phyloP scores from a whole-genome alignment of 2,113 vertebrate species.

The Himantopus leucocephalus region DNA sequence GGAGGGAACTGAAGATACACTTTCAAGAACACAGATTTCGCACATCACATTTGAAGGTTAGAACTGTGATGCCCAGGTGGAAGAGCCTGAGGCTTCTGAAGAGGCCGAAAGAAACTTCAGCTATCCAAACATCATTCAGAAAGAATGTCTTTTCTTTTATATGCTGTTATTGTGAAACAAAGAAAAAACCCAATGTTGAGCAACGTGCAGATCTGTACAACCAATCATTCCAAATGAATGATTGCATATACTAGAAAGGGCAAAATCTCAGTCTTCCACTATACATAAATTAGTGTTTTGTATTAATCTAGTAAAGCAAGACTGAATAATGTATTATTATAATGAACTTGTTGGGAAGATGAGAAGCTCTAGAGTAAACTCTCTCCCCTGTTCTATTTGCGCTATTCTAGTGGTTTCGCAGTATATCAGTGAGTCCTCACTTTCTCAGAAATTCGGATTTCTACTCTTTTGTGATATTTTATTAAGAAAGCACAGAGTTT shows the following conservation, averaged over 20 bases:
- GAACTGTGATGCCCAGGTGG: neutral
- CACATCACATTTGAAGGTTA: neutral
- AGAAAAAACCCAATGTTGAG: neutral
- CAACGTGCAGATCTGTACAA: neutral
- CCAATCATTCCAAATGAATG: neutral
- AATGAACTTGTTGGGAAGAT: neutral
- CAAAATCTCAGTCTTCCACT: neutral
- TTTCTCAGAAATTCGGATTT: neutral
- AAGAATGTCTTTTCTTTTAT: neutral
- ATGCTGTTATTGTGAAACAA: neutral
- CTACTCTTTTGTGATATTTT: neutral
- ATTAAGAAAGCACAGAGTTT: neutral
- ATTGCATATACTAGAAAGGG: neutral
- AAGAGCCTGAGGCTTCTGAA: neutral
- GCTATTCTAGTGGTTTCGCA: neutral
- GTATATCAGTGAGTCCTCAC: neutral
- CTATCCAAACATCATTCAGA: neutral
- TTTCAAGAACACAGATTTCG: neutral
- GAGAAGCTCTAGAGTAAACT: neutral
- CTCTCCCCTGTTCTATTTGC: neutral
- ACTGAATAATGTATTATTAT: neutral
- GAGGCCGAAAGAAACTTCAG: neutral
- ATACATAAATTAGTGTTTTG: neutral
- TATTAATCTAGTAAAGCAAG: neutral
- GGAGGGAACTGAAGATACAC: neutral